Conservation (phyloP, 2,797 vertebrate genomes). For the Gallinago nigripennis region DNA sequence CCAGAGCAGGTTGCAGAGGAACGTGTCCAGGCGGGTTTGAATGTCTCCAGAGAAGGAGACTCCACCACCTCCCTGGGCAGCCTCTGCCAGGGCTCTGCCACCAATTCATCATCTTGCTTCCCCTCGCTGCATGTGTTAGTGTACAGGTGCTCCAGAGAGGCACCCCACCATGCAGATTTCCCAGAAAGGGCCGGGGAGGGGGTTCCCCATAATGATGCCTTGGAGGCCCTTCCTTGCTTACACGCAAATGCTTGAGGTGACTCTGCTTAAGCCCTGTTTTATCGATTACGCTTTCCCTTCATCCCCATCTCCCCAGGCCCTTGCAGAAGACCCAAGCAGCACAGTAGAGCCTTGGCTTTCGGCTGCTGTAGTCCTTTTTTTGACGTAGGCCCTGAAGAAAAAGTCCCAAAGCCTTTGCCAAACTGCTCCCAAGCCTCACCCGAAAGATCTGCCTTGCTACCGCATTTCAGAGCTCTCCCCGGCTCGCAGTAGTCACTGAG, state of each 20-base stretch:
- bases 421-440: background rate
- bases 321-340: background rate
- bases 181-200: fast-evolving
- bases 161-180: fast-evolving
- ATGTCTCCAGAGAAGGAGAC: too few relatives aligned
- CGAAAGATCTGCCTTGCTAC: background rate
- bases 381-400: background rate
- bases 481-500: slow-evolving; percentile 18
- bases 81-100: too few relatives aligned
- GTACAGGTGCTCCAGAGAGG: background rate
- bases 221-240: background rate
- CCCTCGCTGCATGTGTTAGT: background rate
- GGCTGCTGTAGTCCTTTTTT: background rate
- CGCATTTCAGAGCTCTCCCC: background rate
- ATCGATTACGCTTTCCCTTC: background rate
- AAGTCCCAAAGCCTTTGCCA: background rate
- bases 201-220: background rate
- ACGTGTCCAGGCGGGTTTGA: too few relatives aligned
- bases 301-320: too few relatives aligned
- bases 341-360: background rate
- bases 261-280: background rate
- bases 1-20: too few relatives aligned
- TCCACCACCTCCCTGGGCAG: too few relatives aligned
- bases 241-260: background rate
- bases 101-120: too few relatives aligned